Base-by-base conservation (phyloP, 2,888 invertebrate species). In the Blastobasis lacticolella region DNA sequence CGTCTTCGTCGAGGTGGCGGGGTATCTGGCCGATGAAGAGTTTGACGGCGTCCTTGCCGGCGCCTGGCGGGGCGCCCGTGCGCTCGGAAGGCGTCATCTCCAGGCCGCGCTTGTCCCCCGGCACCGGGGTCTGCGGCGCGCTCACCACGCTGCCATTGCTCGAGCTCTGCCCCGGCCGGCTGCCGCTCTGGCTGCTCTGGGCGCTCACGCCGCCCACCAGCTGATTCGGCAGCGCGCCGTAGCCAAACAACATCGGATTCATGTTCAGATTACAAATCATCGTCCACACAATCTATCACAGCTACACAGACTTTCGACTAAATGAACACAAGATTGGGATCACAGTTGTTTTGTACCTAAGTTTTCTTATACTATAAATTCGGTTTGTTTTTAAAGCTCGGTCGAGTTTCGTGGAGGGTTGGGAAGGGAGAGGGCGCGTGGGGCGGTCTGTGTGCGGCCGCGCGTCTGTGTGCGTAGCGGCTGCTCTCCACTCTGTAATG, bases 21-120 rank as follows among this genome's bases (percentile, higher is more conserved):
- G 97, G 97, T 63, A 97, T 97, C 84, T 97, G 96, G 10, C 97
- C 97, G 51, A 97, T 94, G 82, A 97, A 97, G 54, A 97, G 90
- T 81, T 97, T 97, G 60, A 97, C 91, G 51, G 92, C 91, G 58
- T 90, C 90, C 58, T 88, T 88, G 45, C 88, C 79, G 53, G 89
- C 79, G 50, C 84, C 80, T 5, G 86, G 86, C 1, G 88, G 88
- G n/a, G 89, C 74, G 44, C 83, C 78, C 48, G 86, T 77, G 5
- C 77, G 69, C 66, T 86, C 87, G 5, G 90, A 85, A 9, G 84
- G 82, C 37, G 86, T 84, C 58, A 75, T 57, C 1, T 78, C 85
- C 1, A 81, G 77, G 2, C 76, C 71, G 0, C 67, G 56, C 54
- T 71, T 76, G 2, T 65, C 61, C 37, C 78, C 75, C 40, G 68